phyloP scores from a whole-genome alignment of 2,888 invertebrate species.

The Formica aserva region DNA sequence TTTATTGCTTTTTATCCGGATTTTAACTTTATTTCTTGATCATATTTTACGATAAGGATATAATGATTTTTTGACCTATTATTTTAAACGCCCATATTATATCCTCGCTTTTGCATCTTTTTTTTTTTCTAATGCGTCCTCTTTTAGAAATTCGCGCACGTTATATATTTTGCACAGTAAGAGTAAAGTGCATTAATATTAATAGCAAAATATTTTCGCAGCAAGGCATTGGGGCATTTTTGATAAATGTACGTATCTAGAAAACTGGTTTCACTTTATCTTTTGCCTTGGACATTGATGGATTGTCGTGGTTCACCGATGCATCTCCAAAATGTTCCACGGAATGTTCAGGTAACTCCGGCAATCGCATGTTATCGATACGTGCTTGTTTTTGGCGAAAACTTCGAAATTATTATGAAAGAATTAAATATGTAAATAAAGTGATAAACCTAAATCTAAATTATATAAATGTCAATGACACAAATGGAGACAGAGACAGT shows the following conservation, averaged over 20 bases:
- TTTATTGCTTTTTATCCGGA: background rate
- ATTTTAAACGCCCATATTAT: background rate
- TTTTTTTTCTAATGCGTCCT: conserved; percentile 12
- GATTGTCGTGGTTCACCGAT: conserved; percentile 54
- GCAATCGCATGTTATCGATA: conserved; percentile 52
- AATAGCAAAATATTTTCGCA: conserved; percentile 51
- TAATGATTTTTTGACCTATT: background rate
- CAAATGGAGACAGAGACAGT: background rate
- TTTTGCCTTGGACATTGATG: conserved; percentile 59
- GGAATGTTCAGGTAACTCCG: conserved; percentile 46
- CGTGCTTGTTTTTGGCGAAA: conserved; percentile 16
- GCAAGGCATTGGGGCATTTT: conserved; percentile 37
- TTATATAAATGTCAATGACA: background rate
- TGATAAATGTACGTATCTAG: conserved; percentile 50
- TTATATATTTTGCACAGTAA: conserved; percentile 8
- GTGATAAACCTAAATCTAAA: background rate
- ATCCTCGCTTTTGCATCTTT: background rate
- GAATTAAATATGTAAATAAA: background rate
- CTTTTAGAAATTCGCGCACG: conserved; percentile 26
- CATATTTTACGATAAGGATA: background rate
- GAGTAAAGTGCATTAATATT: conserved; percentile 51
- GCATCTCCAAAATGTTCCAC: conserved; percentile 43
- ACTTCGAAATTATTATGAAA: background rate
- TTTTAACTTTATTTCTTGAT: background rate
- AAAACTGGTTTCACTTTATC: conserved; percentile 57